Conservation (phyloP, 1,140 invertebrate species). For the Parapsyche elsis region DNA sequence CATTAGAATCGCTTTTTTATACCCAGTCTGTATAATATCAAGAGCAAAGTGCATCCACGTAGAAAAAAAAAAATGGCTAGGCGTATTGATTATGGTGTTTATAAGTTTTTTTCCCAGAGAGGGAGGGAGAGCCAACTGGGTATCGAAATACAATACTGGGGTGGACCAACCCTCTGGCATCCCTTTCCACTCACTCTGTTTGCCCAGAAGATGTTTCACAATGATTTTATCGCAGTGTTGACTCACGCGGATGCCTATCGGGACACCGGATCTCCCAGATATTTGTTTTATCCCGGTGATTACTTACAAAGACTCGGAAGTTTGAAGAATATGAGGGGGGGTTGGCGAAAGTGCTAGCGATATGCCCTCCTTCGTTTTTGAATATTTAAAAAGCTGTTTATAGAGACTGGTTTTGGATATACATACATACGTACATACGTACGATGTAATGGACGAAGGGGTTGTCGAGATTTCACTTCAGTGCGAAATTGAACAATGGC, state of each 20-base stretch:
- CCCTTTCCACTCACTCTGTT: conserved; percentile 42
- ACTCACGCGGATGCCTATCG: conserved; percentile 48
- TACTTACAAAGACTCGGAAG: conserved; percentile 42
- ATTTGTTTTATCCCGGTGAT: conserved; percentile 50
- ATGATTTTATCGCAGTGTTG: conserved; percentile 56
- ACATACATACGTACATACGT: too few species aligned
- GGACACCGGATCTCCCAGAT: conserved; percentile 39
- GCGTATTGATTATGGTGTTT: conserved; percentile 30
- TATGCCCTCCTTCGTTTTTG: too few species aligned
- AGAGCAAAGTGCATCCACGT: background rate
- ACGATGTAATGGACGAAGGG: too few species aligned
- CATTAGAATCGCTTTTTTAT: too few species aligned
- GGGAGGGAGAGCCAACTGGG: conserved; percentile 19
- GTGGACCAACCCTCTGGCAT: background rate
- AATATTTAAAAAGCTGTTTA: background rate
- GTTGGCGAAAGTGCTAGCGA: too few species aligned
- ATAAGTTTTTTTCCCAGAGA: conserved; percentile 6
- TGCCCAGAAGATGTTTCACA: conserved; percentile 55
- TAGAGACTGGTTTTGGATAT: background rate
- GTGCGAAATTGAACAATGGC: background rate
- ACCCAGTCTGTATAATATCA: too few species aligned
- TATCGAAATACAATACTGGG: conserved; percentile 54
- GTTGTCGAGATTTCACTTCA: background rate
- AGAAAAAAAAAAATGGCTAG: background rate
- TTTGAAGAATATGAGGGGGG: too few species aligned